Evolutionary conservation across 2,797 vertebrate species (phyloP).

Genomic region (Neosilurus hyrtlii): DNA sequence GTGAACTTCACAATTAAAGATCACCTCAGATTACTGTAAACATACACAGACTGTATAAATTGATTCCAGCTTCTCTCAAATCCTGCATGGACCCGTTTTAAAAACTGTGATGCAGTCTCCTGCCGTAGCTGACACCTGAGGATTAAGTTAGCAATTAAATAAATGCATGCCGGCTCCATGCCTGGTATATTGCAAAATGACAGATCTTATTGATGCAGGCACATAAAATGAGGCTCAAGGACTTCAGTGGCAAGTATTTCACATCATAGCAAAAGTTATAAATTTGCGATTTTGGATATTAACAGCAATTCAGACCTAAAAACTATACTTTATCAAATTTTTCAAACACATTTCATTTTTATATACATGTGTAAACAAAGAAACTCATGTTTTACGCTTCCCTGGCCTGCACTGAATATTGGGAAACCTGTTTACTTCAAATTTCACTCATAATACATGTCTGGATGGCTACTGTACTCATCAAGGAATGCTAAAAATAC

Average conservation of each 20-base stretch:
- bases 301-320: neutral
- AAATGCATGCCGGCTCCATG: conserved; percentile 48
- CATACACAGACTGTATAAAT: conserved; percentile 33
- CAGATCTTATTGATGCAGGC: conserved; percentile 21
- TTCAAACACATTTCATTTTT: neutral
- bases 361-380: neutral
- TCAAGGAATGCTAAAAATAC: neutral
- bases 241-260: neutral
- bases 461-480: neutral
- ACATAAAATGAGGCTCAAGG: neutral
- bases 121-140: neutral
- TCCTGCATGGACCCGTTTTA: neutral
- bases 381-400: neutral
- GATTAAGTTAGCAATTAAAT: conserved; percentile 8
- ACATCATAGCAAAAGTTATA: neutral
- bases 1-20: conserved; percentile 52
- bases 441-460: neutral
- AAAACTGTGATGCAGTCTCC: conserved; percentile 7
- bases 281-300: neutral
- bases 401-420: neutral
- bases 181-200: conserved; percentile 52
- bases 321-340: neutral
- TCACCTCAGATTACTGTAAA: conserved; percentile 37
- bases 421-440: neutral
- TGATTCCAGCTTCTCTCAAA: conserved; percentile 8